These are phyloP conservation scores for Pristionchus fissidentatus DNA, from an alignment of 2,888 invertebrate genomes.

Conservation along the genomic window DNA sequence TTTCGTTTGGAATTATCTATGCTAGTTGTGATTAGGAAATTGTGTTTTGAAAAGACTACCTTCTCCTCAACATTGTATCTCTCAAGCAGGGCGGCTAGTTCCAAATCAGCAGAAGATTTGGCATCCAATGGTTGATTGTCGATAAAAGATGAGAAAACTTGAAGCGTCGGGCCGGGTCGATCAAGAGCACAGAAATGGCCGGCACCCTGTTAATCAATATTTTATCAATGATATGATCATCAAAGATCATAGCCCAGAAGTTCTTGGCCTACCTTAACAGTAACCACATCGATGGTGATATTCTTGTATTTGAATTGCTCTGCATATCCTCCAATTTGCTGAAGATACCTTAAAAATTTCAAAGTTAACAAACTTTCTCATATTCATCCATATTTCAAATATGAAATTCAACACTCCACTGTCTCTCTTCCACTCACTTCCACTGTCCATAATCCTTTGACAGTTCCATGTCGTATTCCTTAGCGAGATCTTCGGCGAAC, in stretches of 20 bases:
- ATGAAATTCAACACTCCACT: background rate
- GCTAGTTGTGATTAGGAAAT: too few species aligned
- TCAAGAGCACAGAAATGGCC: constrained; percentile 89
- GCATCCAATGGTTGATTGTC: background rate
- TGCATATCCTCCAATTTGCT: constrained; percentile 55
- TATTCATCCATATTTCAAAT: background rate
- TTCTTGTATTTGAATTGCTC: constrained; percentile 55
- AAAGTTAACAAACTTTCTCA: background rate
- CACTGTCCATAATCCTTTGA: background rate
- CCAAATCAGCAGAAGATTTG: constrained; percentile 11
- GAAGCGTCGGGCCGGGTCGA: constrained; percentile 86
- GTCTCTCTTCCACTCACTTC: constrained; percentile 5
- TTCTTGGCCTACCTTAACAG: constrained; percentile 55
- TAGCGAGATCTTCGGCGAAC: constrained; percentile 1
- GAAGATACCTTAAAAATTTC: constrained; percentile 31
- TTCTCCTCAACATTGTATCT: constrained; percentile 16
- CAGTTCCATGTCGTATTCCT: constrained; percentile 22
- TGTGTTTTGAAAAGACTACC: background rate
- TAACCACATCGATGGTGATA: constrained; percentile 62
- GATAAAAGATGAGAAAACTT: constrained; percentile 71
- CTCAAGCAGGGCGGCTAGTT: background rate
- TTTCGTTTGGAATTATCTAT: background rate
- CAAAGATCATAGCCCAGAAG: background rate
- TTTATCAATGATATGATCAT: background rate
- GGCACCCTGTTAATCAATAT: constrained; percentile 77